phyloP scores from a whole-genome alignment of 2,113 vertebrate species.

The Mesitornis unicolor region DNA sequence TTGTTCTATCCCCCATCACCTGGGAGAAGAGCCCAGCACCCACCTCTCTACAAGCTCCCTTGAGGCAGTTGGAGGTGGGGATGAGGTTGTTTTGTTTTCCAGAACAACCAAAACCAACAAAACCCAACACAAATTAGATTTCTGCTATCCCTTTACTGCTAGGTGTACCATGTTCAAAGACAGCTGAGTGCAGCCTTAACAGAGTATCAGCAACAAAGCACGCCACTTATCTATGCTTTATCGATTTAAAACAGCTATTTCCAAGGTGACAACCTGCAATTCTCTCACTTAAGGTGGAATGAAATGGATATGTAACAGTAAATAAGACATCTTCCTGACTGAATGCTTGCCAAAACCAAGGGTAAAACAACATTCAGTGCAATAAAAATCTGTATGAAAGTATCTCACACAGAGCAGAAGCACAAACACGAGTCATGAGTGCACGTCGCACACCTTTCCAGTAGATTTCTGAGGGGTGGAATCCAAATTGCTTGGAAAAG shows the following conservation, averaged over 20 bases:
- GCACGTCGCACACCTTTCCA: neutral
- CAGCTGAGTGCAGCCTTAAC: rapidly evolving
- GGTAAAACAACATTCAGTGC: neutral
- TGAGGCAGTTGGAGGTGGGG: too few species aligned
- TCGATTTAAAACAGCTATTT: neutral
- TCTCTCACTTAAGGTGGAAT: neutral
- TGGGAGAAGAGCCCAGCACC: too few species aligned
- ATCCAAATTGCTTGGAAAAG: neutral
- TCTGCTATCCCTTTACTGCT: neutral
- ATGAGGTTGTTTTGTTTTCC: too few species aligned
- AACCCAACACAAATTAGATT: neutral
- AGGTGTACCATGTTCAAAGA: neutral
- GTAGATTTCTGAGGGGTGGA: neutral
- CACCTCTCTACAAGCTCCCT: too few species aligned
- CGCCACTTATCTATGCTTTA: neutral
- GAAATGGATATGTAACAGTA: neutral
- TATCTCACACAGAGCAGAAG: neutral
- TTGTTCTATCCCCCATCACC: too few species aligned
- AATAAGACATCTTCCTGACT: neutral
- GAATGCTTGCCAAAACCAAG: neutral
- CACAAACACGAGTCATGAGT: neutral
- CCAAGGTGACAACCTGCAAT: neutral
- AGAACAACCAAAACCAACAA: too few species aligned
- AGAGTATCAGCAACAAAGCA: neutral
- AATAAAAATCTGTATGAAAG: neutral